phyloP scores from a whole-genome alignment of 2,113 vertebrate genomes.

The Larimichthys polyactis region DNA sequence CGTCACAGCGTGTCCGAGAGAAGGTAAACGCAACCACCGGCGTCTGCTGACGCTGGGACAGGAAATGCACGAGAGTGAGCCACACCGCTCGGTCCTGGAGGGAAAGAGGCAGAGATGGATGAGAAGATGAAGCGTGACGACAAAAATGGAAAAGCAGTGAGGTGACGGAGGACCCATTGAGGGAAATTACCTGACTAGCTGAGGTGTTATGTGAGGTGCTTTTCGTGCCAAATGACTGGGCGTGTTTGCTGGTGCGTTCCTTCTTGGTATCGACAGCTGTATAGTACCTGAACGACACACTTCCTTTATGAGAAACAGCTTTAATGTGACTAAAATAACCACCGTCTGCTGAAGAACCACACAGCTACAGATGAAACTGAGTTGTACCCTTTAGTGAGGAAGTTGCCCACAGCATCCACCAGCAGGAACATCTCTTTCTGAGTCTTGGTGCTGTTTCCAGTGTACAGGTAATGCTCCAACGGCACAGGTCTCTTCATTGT shows the following conservation, averaged over 20 bases:
- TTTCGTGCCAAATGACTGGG: conserved; percentile 92
- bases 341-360: neutral
- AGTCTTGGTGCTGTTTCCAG: conserved; percentile 92
- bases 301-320: neutral
- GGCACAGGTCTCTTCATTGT: conserved; percentile 91
- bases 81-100: conserved; percentile 89
- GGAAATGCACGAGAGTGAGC: conserved; percentile 89
- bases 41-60: conserved; percentile 89
- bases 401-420: conserved; percentile 86
- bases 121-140: neutral
- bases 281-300: conserved; percentile 84
- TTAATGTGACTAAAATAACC: neutral
- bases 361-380: neutral
- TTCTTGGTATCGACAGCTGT: conserved; percentile 91
- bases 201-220: conserved; percentile 85
- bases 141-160: neutral
- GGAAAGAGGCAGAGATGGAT: neutral
- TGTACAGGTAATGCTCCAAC: conserved; percentile 92
- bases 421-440: conserved; percentile 92
- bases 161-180: neutral
- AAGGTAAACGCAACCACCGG: conserved; percentile 94
- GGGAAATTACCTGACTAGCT: conserved; percentile 79
- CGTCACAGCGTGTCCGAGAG: conserved; percentile 91
- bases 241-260: conserved; percentile 91
- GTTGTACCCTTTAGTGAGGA: conserved; percentile 90